These are phyloP conservation scores for Paramisgurnus dabryanus DNA, from an alignment of 2,113 vertebrate species.

Conservation along the genomic window DNA sequence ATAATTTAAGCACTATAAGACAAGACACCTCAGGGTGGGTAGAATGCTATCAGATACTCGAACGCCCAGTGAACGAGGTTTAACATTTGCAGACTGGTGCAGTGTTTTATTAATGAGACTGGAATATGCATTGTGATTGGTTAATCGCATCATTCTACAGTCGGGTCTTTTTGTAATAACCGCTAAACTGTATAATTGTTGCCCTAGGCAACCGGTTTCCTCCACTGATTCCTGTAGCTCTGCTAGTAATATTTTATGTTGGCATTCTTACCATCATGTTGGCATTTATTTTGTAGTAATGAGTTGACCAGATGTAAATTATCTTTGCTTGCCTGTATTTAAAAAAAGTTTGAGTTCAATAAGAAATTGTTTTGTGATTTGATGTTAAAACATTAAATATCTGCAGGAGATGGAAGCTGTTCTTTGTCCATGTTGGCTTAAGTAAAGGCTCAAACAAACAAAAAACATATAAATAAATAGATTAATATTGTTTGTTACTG, in stretches of 20 bases:
- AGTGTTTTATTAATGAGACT: neutral
- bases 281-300: too few relatives aligned
- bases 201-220: too few relatives aligned
- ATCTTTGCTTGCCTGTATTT: too few relatives aligned
- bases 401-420: neutral
- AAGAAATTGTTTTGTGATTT: neutral
- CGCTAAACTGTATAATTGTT: neutral
- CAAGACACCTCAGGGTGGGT: too few relatives aligned
- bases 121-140: neutral
- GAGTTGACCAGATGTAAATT: too few relatives aligned
- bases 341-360: too few relatives aligned
- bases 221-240: too few relatives aligned
- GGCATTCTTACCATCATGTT: too few relatives aligned
- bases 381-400: neutral
- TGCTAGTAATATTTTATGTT: too few relatives aligned
- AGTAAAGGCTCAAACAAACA: neutral
- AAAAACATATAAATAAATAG: neutral
- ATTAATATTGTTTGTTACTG: neutral
- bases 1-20: neutral
- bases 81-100: neutral
- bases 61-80: neutral
- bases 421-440: neutral
- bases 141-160: neutral
- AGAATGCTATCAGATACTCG: neutral
- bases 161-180: neutral